phyloP scores from a whole-genome alignment of 2,113 vertebrate species.

The Chaetops frenatus region DNA sequence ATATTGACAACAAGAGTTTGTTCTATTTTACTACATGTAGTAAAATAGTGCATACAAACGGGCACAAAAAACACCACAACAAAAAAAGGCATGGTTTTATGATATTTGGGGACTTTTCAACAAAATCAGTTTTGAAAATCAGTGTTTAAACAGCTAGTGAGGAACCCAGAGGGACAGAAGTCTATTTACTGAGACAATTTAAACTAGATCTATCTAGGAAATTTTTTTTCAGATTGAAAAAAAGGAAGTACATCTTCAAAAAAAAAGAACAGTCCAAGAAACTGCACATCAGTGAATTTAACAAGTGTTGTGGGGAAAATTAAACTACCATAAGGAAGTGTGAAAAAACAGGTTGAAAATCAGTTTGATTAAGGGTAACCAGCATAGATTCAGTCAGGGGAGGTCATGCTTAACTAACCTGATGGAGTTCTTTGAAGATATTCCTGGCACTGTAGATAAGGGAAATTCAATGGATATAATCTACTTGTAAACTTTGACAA shows the following conservation, averaged over 20 bases:
- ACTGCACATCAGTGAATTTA: neutral
- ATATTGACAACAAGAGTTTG: neutral
- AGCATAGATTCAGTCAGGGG: slow-evolving; percentile 4
- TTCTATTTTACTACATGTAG: neutral
- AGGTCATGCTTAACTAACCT: slow-evolving; percentile 22
- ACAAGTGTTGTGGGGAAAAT: neutral
- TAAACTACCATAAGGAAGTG: slow-evolving; percentile 3
- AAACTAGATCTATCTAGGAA: neutral
- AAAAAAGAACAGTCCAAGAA: neutral
- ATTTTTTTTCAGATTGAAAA: neutral
- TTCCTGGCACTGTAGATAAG: neutral
- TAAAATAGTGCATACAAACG: neutral
- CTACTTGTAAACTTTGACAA: neutral
- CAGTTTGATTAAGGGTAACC: slow-evolving; percentile 47
- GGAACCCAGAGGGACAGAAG: neutral
- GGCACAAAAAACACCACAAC: accelerated
- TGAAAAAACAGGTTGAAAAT: slow-evolving; percentile 55
- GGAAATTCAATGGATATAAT: neutral
- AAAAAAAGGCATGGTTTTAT: neutral
- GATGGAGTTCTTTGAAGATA: slow-evolving; percentile 33
- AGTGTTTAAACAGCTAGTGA: neutral
- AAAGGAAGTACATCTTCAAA: neutral
- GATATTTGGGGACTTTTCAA: neutral
- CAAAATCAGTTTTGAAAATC: neutral
- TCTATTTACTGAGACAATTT: neutral